Conservation (phyloP, 2,113 vertebrate species). For the Antigone vipio region DNA sequence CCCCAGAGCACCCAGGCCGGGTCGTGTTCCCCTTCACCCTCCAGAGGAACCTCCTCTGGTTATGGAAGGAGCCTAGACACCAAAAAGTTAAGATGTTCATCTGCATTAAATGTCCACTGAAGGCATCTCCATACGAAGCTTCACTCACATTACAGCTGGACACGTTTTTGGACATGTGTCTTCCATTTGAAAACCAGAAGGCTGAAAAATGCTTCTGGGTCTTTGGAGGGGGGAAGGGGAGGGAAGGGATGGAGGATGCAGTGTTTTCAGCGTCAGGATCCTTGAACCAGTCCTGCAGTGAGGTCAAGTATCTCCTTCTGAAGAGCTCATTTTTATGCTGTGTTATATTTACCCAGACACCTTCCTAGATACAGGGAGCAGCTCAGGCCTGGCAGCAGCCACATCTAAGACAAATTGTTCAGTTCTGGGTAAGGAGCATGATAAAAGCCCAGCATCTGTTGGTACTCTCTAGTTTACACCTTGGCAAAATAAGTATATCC, state of each 20-base stretch:
- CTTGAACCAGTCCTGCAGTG: neutral
- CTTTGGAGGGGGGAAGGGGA: neutral
- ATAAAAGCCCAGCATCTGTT: neutral
- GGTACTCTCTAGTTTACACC: neutral
- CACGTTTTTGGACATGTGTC: constrained; percentile 1
- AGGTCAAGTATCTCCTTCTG: neutral
- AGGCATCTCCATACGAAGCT: neutral
- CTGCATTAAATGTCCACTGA: neutral
- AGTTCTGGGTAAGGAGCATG: neutral
- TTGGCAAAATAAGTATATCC: neutral
- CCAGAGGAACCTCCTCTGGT: neutral
- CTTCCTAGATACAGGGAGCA: neutral
- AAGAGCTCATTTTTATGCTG: neutral
- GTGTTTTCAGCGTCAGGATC: neutral
- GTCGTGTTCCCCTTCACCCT: neutral
- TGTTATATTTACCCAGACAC: neutral
- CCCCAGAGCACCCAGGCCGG: neutral
- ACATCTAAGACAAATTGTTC: neutral
- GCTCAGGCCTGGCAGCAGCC: neutral
- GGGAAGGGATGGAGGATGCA: neutral
- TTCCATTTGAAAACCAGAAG: constrained; percentile 33
- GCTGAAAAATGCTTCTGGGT: constrained; percentile 4
- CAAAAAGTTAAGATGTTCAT: neutral
- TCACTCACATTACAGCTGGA: neutral
- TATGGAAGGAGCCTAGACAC: neutral